phyloP scores from a whole-genome alignment of 1,140 invertebrate species.

The Drosophila athabasca region DNA sequence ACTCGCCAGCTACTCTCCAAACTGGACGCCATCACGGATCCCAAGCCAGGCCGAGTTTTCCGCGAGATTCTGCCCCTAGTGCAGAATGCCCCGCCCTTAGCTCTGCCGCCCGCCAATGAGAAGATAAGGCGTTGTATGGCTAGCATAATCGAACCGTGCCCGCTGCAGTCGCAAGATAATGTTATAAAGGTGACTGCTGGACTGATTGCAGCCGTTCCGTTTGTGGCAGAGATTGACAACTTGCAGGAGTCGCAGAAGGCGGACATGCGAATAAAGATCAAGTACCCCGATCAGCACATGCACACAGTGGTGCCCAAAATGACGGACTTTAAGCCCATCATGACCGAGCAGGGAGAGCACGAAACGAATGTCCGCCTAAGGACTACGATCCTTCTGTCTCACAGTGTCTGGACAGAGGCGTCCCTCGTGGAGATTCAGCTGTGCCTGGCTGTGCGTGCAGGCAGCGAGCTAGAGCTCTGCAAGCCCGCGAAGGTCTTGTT shows the following conservation, averaged over 20 bases:
- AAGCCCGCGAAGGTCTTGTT: slow-evolving; percentile 95
- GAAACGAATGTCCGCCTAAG: slow-evolving; percentile 89
- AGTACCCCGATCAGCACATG: slow-evolving; percentile 95
- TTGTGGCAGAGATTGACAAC: slow-evolving; percentile 94
- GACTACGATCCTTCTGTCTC: slow-evolving; percentile 89
- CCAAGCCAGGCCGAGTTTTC: slow-evolving; percentile 93
- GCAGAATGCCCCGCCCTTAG: slow-evolving; percentile 85
- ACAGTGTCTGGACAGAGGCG: slow-evolving; percentile 95
- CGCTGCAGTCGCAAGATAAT: slow-evolving; percentile 89
- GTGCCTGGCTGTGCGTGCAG: slow-evolving; percentile 88
- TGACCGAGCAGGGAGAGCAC: slow-evolving; percentile 80
- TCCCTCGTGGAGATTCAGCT: slow-evolving; percentile 94
- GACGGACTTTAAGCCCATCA: slow-evolving; percentile 87
- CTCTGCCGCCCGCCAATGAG: slow-evolving; percentile 87
- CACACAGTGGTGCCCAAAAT: slow-evolving; percentile 91
- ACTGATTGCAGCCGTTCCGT: slow-evolving; percentile 91
- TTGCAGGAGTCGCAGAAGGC: slow-evolving; percentile 88
- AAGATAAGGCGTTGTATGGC: slow-evolving; percentile 91
- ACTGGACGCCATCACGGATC: slow-evolving; percentile 90
- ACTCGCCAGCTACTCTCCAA: slow-evolving; percentile 91
- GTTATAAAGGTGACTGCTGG: slow-evolving; percentile 97
- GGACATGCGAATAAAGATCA: slow-evolving; percentile 91
- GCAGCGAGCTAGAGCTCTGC: slow-evolving; percentile 91
- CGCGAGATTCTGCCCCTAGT: slow-evolving; percentile 92
- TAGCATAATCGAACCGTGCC: slow-evolving; percentile 92